A percentile compares a stretch with the other conserved stretches of the same genome.
Evolutionary conservation across 2,797 vertebrate species (phyloP).

Genomic region (Phoeniculus purpureus): DNA sequence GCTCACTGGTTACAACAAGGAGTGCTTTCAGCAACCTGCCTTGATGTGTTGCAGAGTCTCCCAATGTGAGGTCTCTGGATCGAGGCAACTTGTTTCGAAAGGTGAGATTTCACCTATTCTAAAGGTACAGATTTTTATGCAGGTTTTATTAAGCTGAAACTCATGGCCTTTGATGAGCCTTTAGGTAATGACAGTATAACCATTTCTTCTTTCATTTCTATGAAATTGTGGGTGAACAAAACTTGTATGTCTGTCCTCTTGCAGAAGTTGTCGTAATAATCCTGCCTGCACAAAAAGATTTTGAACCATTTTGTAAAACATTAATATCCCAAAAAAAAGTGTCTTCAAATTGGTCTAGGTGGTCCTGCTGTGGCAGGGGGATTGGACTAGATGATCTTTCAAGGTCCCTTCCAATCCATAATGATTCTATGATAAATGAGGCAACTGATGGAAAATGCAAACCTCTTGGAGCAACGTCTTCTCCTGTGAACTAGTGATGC

Average conservation of each 20-base stretch:
- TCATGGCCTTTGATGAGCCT: background rate
- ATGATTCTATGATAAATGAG: too few species aligned
- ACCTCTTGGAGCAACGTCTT: background rate
- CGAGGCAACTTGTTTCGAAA: background rate
- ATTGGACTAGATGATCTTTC: too few species aligned
- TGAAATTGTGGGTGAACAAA: background rate
- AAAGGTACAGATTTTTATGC: background rate
- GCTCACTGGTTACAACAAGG: background rate
- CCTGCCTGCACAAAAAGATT: background rate
- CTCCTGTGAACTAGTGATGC: background rate
- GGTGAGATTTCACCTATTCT: background rate
- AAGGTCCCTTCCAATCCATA: too few species aligned
- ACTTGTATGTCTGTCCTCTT: background rate
- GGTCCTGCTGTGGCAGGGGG: too few species aligned
- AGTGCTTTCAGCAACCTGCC: background rate
- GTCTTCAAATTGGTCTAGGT: background rate
- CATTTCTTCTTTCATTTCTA: background rate
- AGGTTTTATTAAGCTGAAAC: background rate
- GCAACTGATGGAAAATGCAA: background rate
- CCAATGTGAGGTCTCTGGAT: background rate
- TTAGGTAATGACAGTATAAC: background rate
- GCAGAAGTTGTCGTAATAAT: background rate
- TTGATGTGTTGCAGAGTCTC: fast-evolving
- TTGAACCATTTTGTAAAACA: background rate
- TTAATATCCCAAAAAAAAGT: background rate